Conservation (phyloP, 2,888 invertebrate genomes). For the Himalopsyche anomala region DNA sequence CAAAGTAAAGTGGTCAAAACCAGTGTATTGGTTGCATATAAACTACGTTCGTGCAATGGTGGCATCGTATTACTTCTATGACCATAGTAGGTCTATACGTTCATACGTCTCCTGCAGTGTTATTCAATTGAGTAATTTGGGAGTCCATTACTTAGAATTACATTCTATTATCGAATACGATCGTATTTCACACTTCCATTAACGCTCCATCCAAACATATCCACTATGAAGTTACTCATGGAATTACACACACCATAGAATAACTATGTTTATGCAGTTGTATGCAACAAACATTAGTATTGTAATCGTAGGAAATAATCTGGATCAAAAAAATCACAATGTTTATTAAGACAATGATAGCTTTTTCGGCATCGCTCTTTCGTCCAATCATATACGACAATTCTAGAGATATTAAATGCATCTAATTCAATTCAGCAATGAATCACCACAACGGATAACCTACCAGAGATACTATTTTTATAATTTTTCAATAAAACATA, state of each 20-base stretch:
- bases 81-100: not conserved
- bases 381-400: too few species aligned
- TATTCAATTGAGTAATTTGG: conserved; percentile 59
- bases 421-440: too few species aligned
- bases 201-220: conserved; percentile 54
- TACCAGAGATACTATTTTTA: too few species aligned
- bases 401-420: too few species aligned
- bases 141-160: conserved; percentile 63
- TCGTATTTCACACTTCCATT: conserved; percentile 64
- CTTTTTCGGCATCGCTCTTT: too few species aligned
- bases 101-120: conserved; percentile 49
- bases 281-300: too few species aligned
- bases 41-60: not conserved
- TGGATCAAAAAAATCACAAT: too few species aligned
- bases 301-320: too few species aligned
- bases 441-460: too few species aligned
- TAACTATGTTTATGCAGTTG: not conserved
- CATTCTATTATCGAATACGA: conserved; percentile 59
- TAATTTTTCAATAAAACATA: too few species aligned
- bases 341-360: too few species aligned
- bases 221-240: conserved; percentile 35
- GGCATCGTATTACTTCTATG: not conserved
- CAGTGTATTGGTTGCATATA: not conserved
- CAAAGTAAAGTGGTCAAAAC: not conserved
- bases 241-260: conserved; percentile 40